Evolutionary conservation across 2,113 vertebrate species (phyloP).

Genomic region (Catharus fuscescens): DNA sequence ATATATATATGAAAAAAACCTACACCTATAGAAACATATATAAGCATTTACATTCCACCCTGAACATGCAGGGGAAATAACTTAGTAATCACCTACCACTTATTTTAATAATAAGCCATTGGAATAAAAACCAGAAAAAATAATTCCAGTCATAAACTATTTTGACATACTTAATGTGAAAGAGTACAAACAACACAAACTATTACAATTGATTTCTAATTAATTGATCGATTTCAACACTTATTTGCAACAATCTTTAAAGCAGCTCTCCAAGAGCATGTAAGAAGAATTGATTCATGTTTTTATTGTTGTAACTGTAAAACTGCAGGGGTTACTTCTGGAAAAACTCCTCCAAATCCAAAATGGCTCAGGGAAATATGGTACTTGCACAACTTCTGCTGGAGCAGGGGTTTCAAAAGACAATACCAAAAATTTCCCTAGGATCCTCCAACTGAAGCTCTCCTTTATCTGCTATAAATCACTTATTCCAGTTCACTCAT

Average conservation of each 20-base stretch:
- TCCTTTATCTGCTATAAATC: not conserved
- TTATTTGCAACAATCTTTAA: not conserved
- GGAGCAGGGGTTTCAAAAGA: not conserved
- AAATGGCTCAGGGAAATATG: not conserved
- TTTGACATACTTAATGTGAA: not conserved
- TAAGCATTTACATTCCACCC: not conserved
- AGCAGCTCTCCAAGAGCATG: not conserved
- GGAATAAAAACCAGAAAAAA: not conserved
- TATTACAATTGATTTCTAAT: not conserved
- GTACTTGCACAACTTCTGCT: not conserved
- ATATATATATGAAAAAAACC: not conserved
- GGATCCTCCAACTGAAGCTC: not conserved
- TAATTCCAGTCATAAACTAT: not conserved
- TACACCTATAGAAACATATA: accelerated
- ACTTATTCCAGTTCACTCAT: not conserved
- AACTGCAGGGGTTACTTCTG: not conserved
- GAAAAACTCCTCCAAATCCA: not conserved
- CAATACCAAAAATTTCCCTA: not conserved
- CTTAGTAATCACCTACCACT: not conserved
- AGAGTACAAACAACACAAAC: not conserved
- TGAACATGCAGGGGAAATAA: not conserved
- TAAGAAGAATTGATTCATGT: not conserved
- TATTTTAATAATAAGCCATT: not conserved
- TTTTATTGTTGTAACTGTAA: not conserved
- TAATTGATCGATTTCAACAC: not conserved